phyloP scores from a whole-genome alignment of 2,888 invertebrate genomes.

The Aspidiotus destructor region DNA sequence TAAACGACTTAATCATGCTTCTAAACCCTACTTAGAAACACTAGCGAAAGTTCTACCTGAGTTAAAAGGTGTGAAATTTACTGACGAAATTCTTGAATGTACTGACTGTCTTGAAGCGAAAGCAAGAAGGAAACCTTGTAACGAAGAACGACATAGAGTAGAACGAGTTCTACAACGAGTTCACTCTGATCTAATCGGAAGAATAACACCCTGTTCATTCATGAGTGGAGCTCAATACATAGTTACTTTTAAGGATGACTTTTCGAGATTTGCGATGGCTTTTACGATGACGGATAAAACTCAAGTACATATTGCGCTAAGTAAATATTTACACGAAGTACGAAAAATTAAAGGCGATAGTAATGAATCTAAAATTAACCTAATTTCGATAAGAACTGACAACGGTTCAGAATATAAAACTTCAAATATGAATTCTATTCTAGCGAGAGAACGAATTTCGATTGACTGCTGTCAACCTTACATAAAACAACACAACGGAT shows the following conservation, averaged over 20 bases:
- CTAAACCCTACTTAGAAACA: neutral
- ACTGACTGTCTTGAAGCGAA: neutral
- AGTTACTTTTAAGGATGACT: neutral
- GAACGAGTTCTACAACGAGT: neutral
- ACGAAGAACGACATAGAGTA: neutral
- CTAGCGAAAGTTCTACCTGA: neutral
- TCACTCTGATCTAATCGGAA: neutral
- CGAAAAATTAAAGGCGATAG: neutral
- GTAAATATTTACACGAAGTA: neutral
- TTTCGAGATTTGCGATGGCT: neutral
- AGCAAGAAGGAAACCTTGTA: neutral
- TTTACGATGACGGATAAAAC: neutral
- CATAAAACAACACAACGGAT: too few relatives aligned
- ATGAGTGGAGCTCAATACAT: neutral
- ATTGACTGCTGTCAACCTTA: too few relatives aligned
- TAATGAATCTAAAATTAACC: neutral
- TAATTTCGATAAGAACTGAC: neutral
- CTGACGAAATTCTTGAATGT: conserved; percentile 1
- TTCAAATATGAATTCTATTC: neutral
- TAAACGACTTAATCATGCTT: too few relatives aligned
- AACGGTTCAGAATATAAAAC: conserved; percentile 5
- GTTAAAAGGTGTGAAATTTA: neutral
- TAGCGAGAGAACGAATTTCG: neutral
- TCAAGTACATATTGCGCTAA: neutral
- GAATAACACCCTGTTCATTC: neutral